phyloP scores from a whole-genome alignment of 1,140 invertebrate species.

The Bradysia coprophila region DNA sequence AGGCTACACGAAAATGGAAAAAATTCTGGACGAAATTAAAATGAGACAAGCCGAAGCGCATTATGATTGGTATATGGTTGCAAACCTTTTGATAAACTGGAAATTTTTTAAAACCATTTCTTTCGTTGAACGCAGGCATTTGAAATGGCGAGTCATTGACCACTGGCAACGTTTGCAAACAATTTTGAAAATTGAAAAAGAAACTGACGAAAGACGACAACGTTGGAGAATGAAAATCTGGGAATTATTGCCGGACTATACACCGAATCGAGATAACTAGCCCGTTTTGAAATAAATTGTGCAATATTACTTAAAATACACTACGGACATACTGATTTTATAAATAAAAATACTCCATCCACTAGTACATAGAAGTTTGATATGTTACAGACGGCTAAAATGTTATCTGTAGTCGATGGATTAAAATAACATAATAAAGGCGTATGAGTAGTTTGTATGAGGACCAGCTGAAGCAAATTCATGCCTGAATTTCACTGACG shows the following conservation, averaged over 20 bases:
- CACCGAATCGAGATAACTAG: slow-evolving; percentile 25
- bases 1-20: slow-evolving; percentile 21
- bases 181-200: slow-evolving; percentile 34
- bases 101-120: too few relatives aligned
- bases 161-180: slow-evolving; percentile 38
- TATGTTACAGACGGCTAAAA: too few relatives aligned
- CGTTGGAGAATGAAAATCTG: slow-evolving; percentile 44
- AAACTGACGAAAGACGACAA: slow-evolving; percentile 38
- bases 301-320: too few relatives aligned
- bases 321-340: too few relatives aligned
- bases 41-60: slow-evolving; percentile 28
- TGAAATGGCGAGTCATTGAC: slow-evolving; percentile 37
- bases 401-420: too few relatives aligned
- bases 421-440: too few relatives aligned
- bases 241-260: slow-evolving; percentile 42
- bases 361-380: too few relatives aligned
- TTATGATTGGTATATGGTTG: slow-evolving; percentile 26
- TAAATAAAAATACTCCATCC: too few relatives aligned
- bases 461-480: too few relatives aligned
- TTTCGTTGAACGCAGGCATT: slow-evolving; percentile 20
- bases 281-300: too few relatives aligned
- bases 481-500: too few relatives aligned
- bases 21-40: slow-evolving; percentile 26
- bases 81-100: slow-evolving; percentile 1
- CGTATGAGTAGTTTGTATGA: too few relatives aligned